These are phyloP conservation scores for Xenops minutus DNA, from an alignment of 2,797 vertebrate genomes.

Conservation along the genomic window DNA sequence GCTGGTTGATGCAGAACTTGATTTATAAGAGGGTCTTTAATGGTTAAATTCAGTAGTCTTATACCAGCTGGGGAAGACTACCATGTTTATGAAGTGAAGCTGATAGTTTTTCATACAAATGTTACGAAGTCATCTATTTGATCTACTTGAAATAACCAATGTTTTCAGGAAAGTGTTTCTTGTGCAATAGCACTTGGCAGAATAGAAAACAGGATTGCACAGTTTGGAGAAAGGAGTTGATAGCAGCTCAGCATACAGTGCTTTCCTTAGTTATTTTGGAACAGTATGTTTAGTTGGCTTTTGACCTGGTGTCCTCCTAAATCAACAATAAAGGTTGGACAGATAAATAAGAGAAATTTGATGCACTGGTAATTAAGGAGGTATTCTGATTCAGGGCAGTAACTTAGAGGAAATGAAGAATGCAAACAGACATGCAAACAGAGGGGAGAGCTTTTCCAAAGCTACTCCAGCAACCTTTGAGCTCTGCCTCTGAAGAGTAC, in stretches of 20 bases:
- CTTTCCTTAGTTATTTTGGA: background rate
- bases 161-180: background rate
- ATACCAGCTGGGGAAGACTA: background rate
- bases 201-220: background rate
- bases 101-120: background rate
- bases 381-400: background rate
- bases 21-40: background rate
- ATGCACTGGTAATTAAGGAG: conserved; percentile 17
- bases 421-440: background rate
- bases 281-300: background rate
- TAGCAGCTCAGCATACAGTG: background rate
- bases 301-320: conserved; percentile 20
- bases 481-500: background rate
- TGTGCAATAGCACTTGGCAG: conserved; percentile 19
- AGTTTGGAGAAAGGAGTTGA: background rate
- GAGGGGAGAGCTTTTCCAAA: background rate
- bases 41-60: background rate
- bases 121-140: background rate
- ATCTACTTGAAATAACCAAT: background rate
- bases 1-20: background rate
- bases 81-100: background rate
- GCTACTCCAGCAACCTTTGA: background rate
- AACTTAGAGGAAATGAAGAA: conserved; percentile 3
- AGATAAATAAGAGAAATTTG: conserved; percentile 9
- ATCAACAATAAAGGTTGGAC: background rate